Base-by-base conservation (phyloP, 2,113 vertebrate genomes). In the Fukomys damarensis region DNA sequence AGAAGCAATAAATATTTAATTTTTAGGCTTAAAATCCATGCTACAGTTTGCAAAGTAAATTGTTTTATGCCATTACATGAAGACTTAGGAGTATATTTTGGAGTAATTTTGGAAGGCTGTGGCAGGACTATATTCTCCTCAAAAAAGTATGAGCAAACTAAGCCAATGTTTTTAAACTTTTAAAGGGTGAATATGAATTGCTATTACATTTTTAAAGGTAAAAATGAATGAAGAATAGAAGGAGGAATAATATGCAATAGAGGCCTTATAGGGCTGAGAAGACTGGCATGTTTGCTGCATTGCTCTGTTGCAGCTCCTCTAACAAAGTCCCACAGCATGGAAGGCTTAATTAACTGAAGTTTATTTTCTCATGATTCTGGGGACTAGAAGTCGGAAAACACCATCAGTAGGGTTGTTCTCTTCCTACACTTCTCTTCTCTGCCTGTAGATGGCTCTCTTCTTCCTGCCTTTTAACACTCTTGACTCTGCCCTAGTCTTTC, bases 121-220 rank as follows among this genome's bases (percentile, higher is more conserved):
- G 14, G 38, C 82, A 72, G 14, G 65, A 26, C 12, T 61, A 35
- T 83, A 4, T 49, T 79, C 3, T 49, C 68, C 49, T 82, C n/a
- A 10, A 66, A 49, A 1, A 72, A 72, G 24, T 0, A 6, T n/a
- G 77, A 38, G 7, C 11, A 74, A 90, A 90, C 9, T 92, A 4
- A 16, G 7, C 10, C 43, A 93, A 90, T 22, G 26, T 86, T 89
- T 74, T 90, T 56, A 52, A 3, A 35, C 52, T 14, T 86, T 97
- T 72, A 65, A 94, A 49, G 1, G 38, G 11, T 49, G 3, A 76
- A 35, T 38, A 66, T 46, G 38, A 59, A 72, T 68, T 16, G 5
- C 61, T 87, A 68, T 12, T 59, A 43, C 9, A 35, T 49, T 35
- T 86, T 94, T 74, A 81, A 93, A 43, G 0, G 14, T 35, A 8